Percentiles rank a stretch among this genome's conserved stretches.
phyloP scores from a whole-genome alignment of 2,888 invertebrate species.

The Lasioglossum morio region DNA sequence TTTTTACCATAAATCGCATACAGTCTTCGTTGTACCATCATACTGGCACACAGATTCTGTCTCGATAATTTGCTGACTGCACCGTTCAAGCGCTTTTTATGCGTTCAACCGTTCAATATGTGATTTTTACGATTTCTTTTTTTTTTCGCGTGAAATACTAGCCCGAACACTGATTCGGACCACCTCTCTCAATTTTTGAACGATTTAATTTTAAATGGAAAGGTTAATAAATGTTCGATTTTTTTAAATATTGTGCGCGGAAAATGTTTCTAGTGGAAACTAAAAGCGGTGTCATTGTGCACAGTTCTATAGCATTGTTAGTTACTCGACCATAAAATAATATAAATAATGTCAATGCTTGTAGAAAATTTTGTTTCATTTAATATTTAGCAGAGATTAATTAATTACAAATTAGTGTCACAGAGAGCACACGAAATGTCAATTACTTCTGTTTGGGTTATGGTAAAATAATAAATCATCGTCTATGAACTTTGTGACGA shows the following conservation, averaged over 20 bases:
- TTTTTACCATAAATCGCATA: not conserved
- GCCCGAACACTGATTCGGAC: not conserved
- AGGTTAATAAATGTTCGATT: not conserved
- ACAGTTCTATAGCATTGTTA: not conserved
- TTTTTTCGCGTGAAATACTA: not conserved
- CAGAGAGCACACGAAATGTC: no score
- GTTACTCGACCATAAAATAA: not conserved
- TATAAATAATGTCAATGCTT: not conserved
- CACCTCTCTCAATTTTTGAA: conserved; percentile 1
- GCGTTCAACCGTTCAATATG: not conserved
- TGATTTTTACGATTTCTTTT: not conserved
- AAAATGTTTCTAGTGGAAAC: no score
- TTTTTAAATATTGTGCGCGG: no score
- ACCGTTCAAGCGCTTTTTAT: not conserved
- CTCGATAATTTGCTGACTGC: not conserved
- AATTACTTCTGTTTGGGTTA: no score
- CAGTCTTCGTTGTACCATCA: not conserved
- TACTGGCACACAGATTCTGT: not conserved
- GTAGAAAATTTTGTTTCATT: no score
- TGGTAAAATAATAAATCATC: no score
- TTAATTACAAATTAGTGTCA: no score
- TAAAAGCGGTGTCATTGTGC: not conserved
- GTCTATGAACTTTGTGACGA: no score
- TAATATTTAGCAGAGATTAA: no score
- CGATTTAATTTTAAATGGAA: not conserved